A percentile compares a stretch with the other conserved stretches of the same genome.
Evolutionary conservation across 2,888 invertebrate genomes (phyloP).

Genomic region (Troilus luridus): DNA sequence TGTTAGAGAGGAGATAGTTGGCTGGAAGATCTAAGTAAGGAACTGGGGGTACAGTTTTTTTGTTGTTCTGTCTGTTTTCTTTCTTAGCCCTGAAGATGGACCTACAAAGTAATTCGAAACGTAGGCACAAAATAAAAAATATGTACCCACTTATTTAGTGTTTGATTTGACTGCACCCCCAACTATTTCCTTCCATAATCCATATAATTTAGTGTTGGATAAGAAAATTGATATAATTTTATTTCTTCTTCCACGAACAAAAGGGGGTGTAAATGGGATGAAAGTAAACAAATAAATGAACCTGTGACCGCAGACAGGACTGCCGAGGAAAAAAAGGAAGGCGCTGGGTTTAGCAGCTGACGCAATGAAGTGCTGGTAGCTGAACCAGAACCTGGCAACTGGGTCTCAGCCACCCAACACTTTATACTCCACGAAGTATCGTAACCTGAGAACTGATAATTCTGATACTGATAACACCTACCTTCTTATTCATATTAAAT

Average conservation of each 20-base stretch:
- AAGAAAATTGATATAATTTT: background rate
- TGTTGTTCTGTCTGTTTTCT: too few relatives aligned
- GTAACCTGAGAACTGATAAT: too few relatives aligned
- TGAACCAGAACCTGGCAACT: background rate
- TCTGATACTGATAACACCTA: too few relatives aligned
- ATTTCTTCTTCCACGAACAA: background rate
- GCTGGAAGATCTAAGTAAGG: too few relatives aligned
- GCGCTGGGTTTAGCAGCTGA: background rate
- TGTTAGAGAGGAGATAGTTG: too few relatives aligned
- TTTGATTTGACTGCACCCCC: too few relatives aligned
- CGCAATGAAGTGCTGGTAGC: background rate
- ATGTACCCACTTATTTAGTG: too few relatives aligned
- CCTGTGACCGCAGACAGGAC: background rate
- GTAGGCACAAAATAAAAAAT: too few relatives aligned
- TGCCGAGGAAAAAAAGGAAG: background rate
- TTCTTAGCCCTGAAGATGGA: too few relatives aligned
- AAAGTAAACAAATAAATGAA: slow-evolving; percentile 28
- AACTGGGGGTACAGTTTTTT: too few relatives aligned
- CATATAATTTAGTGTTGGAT: background rate
- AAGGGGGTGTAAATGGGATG: background rate
- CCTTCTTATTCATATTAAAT: too few relatives aligned
- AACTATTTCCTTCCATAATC: background rate
- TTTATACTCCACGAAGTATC: background rate
- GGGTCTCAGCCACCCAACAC: background rate
- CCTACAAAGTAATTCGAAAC: too few relatives aligned